phyloP scores from a whole-genome alignment of 2,113 vertebrate genomes.

The Saccopteryx bilineata region DNA sequence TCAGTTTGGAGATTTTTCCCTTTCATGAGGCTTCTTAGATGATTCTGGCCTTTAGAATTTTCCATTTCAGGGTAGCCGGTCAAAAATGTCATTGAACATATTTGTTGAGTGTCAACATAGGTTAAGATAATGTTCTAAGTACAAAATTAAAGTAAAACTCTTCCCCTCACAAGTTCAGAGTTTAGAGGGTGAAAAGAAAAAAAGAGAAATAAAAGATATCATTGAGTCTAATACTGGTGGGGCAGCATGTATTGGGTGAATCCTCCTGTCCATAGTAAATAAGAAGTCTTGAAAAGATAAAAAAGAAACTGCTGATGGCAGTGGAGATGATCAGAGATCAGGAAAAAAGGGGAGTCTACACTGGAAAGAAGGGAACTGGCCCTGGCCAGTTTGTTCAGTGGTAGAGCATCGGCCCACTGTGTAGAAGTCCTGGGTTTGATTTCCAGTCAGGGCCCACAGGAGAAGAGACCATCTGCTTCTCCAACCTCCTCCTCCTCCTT shows the following conservation, averaged over 20 bases:
- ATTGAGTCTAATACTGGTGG: background rate
- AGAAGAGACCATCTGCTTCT: no score
- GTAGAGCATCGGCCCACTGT: no score
- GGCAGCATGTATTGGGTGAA: background rate
- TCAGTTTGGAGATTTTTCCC: background rate
- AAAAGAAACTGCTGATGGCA: background rate
- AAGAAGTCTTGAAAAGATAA: background rate
- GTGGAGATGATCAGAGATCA: background rate
- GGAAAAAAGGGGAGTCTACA: background rate
- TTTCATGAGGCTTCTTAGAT: constrained; percentile 4
- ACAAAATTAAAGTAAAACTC: background rate
- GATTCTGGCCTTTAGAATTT: background rate
- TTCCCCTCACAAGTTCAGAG: background rate
- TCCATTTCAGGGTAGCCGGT: background rate
- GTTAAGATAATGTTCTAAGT: background rate
- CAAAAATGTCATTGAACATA: background rate
- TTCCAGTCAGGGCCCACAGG: no score
- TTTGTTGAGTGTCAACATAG: background rate
- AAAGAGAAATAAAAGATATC: background rate
- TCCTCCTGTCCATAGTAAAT: background rate
- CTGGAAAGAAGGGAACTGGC: background rate
- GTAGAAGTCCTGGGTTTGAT: no score
- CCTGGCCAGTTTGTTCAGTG: no score
- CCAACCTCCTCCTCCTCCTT: no score
- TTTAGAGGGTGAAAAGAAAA: background rate